Conservation (phyloP, 2,113 vertebrate genomes). For the Platycercus adscitus region DNA sequence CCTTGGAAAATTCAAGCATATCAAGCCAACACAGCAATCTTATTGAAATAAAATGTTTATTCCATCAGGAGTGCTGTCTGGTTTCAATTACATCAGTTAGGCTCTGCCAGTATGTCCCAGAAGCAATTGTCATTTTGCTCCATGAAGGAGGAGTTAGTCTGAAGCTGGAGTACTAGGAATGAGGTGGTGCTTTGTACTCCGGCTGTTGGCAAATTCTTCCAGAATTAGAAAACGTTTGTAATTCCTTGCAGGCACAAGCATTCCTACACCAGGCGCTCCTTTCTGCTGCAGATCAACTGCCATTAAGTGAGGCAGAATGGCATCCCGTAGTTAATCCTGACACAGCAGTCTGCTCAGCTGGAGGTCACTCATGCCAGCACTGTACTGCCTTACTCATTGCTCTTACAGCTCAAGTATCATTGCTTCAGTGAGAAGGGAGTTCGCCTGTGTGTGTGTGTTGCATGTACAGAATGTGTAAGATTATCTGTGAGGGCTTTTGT, state of each 20-base stretch:
- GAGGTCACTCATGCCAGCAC: rapidly evolving
- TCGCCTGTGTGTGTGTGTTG: rapidly evolving
- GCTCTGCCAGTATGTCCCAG: neutral
- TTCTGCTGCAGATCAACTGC: neutral
- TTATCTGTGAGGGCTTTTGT: neutral
- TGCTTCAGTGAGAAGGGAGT: neutral
- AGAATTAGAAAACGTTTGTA: neutral
- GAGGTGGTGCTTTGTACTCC: neutral
- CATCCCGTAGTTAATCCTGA: rapidly evolving
- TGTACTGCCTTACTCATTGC: rapidly evolving
- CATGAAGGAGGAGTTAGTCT: neutral
- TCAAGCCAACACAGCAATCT: neutral
- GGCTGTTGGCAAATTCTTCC: neutral
- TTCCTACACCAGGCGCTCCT: neutral
- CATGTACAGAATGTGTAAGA: rapidly evolving
- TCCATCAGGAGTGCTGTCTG: neutral
- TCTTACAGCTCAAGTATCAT: rapidly evolving
- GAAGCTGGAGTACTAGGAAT: neutral
- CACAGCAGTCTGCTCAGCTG: neutral
- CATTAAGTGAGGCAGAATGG: neutral
- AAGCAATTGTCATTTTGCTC: neutral
- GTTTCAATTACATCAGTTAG: neutral
- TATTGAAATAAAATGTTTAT: neutral
- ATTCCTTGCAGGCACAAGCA: neutral
- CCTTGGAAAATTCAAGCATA: neutral